Conservation (phyloP, 2,888 invertebrate genomes). For the Scaptomyza cyrtandrae region DNA sequence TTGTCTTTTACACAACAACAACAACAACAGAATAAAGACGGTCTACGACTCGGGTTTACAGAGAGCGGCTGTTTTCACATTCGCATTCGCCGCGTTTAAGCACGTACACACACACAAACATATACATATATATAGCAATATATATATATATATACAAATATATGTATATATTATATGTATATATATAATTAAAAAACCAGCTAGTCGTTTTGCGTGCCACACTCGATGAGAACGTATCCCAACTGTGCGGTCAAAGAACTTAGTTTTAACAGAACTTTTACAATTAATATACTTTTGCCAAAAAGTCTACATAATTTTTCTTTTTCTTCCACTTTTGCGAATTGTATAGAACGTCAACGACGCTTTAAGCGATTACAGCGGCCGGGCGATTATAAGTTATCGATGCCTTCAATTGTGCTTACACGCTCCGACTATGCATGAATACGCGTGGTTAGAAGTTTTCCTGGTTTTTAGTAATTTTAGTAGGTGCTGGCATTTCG, state of each 20-base stretch:
- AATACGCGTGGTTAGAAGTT: conserved; percentile 17
- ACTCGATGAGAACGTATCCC: conserved; percentile 25
- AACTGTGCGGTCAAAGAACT: conserved; percentile 6
- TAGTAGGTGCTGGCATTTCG: background rate
- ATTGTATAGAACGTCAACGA: conserved; percentile 69
- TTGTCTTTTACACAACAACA: conserved; percentile 34
- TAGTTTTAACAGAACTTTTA: conserved; percentile 31
- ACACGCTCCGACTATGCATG: conserved; percentile 45
- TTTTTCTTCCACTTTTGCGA: conserved; percentile 66
- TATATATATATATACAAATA: conserved; percentile 21
- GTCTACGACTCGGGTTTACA: conserved; percentile 42
- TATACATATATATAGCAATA: conserved; percentile 18
- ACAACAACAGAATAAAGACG: conserved; percentile 9
- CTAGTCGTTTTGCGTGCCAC: conserved; percentile 3
- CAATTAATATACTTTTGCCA: conserved; percentile 32
- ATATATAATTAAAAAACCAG: conserved; percentile 17
- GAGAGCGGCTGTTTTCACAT: conserved; percentile 67
- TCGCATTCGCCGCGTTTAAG: conserved; percentile 47
- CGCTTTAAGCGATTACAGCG: conserved; percentile 71
- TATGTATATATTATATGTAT: conserved; percentile 17
- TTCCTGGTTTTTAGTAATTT: background rate
- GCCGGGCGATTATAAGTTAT: conserved; percentile 50
- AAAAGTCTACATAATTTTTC: conserved; percentile 65
- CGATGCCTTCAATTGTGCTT: conserved; percentile 33
- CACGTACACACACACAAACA: conserved; percentile 43